Evolutionary conservation across 2,888 invertebrate species (phyloP).

Genomic region (Chydorus sphaericus): DNA sequence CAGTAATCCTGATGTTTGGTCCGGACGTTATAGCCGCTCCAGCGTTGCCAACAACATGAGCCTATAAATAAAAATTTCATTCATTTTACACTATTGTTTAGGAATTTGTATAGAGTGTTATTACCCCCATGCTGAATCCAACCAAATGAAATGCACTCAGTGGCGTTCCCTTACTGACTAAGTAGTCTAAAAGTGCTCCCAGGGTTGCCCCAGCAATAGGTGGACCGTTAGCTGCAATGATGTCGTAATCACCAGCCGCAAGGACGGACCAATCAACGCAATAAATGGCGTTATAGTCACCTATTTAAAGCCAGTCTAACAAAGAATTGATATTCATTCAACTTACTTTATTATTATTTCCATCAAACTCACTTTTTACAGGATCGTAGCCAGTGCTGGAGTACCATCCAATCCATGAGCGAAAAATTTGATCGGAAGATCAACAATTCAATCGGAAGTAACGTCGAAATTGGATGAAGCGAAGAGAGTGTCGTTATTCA

Average conservation of each 20-base stretch:
- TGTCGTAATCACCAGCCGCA: slow-evolving; percentile 48
- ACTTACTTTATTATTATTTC: no score
- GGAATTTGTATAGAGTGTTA: not conserved
- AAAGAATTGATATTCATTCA: no score
- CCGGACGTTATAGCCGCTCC: slow-evolving; percentile 26
- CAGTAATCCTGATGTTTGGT: slow-evolving; percentile 6
- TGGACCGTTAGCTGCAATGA: slow-evolving; percentile 40
- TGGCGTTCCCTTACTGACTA: slow-evolving; percentile 41
- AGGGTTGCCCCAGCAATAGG: slow-evolving; percentile 43
- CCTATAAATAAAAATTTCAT: slow-evolving; percentile 20
- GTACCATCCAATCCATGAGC: not conserved
- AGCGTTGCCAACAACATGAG: slow-evolving; percentile 47
- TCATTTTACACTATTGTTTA: not conserved
- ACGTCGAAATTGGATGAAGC: no score
- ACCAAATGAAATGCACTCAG: slow-evolving; percentile 41
- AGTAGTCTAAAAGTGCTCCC: slow-evolving; percentile 41
- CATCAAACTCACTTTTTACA: not conserved
- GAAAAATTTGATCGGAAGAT: no score
- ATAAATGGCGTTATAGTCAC: slow-evolving; percentile 41
- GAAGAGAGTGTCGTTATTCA: no score
- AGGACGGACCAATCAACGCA: slow-evolving; percentile 40
- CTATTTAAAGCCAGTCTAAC: slow-evolving; percentile 39
- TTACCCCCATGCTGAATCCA: slow-evolving; percentile 42
- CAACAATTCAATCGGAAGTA: no score
- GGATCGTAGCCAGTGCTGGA: not conserved